Evolutionary conservation across 1,140 invertebrate species (phyloP).

Genomic region (Zaprionus gabonicus): DNA sequence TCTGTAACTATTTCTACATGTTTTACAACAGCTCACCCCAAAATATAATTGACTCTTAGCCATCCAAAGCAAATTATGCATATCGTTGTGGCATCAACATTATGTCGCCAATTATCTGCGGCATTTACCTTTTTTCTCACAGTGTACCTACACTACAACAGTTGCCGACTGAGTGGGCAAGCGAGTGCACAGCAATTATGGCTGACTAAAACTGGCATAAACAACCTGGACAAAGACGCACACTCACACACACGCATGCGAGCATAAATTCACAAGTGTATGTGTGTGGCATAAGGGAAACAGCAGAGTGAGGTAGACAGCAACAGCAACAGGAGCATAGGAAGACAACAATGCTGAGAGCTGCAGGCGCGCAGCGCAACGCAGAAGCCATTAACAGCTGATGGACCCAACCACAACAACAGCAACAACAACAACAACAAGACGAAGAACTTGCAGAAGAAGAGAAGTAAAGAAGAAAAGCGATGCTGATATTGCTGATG

Average conservation of each 20-base stretch:
- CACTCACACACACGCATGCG: constrained; percentile 23
- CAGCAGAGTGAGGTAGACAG: constrained; percentile 32
- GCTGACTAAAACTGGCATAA: constrained; percentile 51
- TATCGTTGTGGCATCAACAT: constrained; percentile 20
- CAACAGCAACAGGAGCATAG: neutral
- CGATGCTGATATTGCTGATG: constrained; percentile 47
- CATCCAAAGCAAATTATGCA: neutral
- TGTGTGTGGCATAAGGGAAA: neutral
- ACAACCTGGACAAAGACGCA: constrained; percentile 45
- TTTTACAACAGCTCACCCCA: neutral
- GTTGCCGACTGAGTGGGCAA: constrained; percentile 28
- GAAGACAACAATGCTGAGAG: neutral
- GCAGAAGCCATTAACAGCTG: constrained; percentile 63
- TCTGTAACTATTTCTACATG: too few species aligned
- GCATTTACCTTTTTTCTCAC: constrained; percentile 20
- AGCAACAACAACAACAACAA: constrained; percentile 30
- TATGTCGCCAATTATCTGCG: constrained; percentile 21
- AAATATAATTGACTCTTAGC: neutral
- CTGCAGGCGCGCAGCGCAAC: constrained; percentile 27
- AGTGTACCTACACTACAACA: constrained; percentile 28
- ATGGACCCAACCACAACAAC: constrained; percentile 47
- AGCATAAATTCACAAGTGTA: constrained; percentile 24
- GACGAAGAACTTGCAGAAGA: constrained; percentile 42
- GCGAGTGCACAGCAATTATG: constrained; percentile 50
- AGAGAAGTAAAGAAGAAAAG: constrained; percentile 11